Conservation (phyloP, 1,140 invertebrate genomes). For the Probaryconus sp. region DNA sequence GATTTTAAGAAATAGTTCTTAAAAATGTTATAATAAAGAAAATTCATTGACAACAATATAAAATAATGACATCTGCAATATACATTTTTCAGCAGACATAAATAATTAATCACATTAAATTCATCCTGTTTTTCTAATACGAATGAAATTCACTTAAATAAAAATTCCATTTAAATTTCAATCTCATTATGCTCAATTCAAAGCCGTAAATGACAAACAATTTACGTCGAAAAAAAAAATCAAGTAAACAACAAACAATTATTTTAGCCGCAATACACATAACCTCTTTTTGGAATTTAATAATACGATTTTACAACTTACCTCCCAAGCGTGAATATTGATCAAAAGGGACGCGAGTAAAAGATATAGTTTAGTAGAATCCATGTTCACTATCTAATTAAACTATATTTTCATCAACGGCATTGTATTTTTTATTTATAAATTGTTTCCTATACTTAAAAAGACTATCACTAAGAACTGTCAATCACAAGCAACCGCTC, state of each 20-base stretch:
- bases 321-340: conserved; percentile 52
- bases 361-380: conserved; percentile 26
- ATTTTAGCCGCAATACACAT: conserved; percentile 12
- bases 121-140: no score
- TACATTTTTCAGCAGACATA: no score
- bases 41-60: no score
- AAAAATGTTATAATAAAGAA: no score
- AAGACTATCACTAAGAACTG: conserved; percentile 11
- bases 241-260: not conserved
- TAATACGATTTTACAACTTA: conserved; percentile 23
- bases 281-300: conserved; percentile 9
- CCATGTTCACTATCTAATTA: conserved; percentile 20
- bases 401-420: conserved; percentile 13
- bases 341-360: conserved; percentile 34
- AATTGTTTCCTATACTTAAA: no score
- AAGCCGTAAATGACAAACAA: no score
- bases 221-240: not conserved
- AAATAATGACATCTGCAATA: no score
- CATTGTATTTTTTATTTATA: conserved; percentile 32
- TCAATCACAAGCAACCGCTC: conserved; percentile 39
- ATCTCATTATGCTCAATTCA: no score
- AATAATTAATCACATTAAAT: no score
- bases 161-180: no score
- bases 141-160: no score
- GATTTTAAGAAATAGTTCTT: no score